phyloP scores from a whole-genome alignment of 92 coral and sea anemone species.

The Metridium senile region DNA sequence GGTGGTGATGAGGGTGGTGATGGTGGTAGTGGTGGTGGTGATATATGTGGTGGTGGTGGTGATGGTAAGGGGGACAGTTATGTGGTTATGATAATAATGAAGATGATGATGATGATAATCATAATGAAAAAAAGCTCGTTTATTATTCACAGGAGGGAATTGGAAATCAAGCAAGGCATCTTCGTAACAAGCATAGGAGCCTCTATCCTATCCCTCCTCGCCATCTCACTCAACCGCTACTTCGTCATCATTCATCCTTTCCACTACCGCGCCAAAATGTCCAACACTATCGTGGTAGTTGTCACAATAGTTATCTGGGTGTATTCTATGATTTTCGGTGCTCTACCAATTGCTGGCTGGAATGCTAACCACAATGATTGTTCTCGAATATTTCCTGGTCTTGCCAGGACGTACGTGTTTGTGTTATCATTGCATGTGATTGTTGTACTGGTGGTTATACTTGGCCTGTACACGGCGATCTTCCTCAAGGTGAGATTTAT shows the following conservation, averaged over 20 bases:
- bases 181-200: conserved; percentile 20
- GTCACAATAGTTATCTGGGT: conserved; percentile 20
- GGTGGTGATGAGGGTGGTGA: too few species aligned
- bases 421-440: conserved; percentile 18
- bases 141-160: conserved; percentile 11
- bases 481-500: conserved; percentile 19
- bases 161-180: conserved; percentile 17
- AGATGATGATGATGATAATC: not conserved
- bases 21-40: too few species aligned
- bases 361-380: conserved; percentile 20
- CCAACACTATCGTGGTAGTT: conserved; percentile 18
- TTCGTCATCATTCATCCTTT: conserved; percentile 42
- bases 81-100: not conserved
- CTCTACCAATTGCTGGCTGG: conserved; percentile 34
- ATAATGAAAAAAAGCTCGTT: not conserved
- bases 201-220: conserved; percentile 29
- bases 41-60: not conserved
- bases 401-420: conserved; percentile 27
- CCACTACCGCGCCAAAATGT: conserved; percentile 41
- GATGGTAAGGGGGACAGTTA: not conserved
- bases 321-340: conserved; percentile 19
- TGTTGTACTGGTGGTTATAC: conserved; percentile 19
- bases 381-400: conserved; percentile 28
- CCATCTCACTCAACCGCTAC: conserved; percentile 33
- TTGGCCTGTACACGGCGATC: conserved; percentile 21